Evolutionary conservation across 2,797 vertebrate species (phyloP).

Genomic region (Adrianichthys oophorus): DNA sequence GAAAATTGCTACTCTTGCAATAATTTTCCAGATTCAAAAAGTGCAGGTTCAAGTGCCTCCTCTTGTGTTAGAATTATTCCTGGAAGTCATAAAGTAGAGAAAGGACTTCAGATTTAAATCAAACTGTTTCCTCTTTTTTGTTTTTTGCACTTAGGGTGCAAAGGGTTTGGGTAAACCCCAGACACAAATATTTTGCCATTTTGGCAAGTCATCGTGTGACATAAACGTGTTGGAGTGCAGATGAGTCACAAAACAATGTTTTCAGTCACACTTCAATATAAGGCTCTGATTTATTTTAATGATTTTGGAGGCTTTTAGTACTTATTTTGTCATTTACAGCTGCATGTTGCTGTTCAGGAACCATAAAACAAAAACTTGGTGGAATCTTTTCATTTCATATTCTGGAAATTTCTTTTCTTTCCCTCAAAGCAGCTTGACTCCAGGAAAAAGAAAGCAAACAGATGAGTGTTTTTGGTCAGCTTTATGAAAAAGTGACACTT

Average conservation of each 20-base stretch:
- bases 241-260: neutral
- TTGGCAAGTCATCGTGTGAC: constrained; percentile 61
- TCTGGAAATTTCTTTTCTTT: constrained; percentile 59
- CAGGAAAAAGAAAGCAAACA: constrained; percentile 45
- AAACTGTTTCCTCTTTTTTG: constrained; percentile 72
- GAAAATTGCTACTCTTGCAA: constrained; percentile 10
- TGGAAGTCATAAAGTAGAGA: constrained; percentile 41
- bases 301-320: constrained; percentile 29
- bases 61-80: constrained; percentile 33
- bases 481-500: constrained; percentile 44
- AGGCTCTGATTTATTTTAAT: neutral
- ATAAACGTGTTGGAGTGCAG: constrained; percentile 15
- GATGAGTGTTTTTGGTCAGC: constrained; percentile 60
- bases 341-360: constrained; percentile 50
- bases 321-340: constrained; percentile 38
- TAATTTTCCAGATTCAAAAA: constrained; percentile 11
- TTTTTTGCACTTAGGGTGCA: constrained; percentile 54
- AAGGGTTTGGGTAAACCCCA: constrained; percentile 45
- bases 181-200: constrained; percentile 38
- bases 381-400: constrained; percentile 51
- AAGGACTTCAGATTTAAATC: constrained; percentile 67
- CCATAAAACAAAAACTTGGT: constrained; percentile 37
- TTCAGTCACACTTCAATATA: neutral
- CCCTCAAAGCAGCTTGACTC: constrained; percentile 39
- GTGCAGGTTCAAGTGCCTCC: constrained; percentile 8